Evolutionary conservation across 1,140 invertebrate species (phyloP).

Genomic region (Mizuhopecten yessoensis): DNA sequence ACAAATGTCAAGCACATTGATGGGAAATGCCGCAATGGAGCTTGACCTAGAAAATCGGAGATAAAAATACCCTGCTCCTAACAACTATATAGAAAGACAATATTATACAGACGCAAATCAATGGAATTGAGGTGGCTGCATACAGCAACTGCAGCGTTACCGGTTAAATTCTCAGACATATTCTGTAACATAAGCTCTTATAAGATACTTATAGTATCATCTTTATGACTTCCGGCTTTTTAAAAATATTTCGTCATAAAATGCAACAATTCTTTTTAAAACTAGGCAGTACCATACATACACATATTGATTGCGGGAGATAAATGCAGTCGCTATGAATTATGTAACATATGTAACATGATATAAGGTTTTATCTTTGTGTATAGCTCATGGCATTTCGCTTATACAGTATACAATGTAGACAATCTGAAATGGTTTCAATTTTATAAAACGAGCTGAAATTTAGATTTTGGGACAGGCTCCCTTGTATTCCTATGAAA

Average conservation of each 20-base stretch:
- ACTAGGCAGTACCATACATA: neutral
- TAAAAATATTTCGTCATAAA: neutral
- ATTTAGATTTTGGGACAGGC: neutral
- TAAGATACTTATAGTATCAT: neutral
- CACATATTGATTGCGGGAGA: neutral
- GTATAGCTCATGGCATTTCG: neutral
- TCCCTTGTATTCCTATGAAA: neutral
- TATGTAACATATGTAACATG: neutral
- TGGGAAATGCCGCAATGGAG: neutral
- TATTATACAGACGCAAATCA: neutral
- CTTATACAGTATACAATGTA: neutral
- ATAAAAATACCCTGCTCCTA: neutral
- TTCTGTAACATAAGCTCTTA: neutral
- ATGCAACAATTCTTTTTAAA: neutral
- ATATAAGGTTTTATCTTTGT: neutral
- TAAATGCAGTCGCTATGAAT: neutral
- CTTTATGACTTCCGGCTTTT: neutral
- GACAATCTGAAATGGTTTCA: neutral
- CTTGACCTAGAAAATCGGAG: neutral
- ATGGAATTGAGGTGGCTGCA: too few species aligned
- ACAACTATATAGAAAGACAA: neutral
- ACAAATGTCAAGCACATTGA: conserved; percentile 5
- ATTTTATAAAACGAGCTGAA: neutral
- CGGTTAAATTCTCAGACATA: neutral
- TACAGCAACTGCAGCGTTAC: neutral